Percentiles rank a stretch among this genome's conserved stretches.
These are phyloP conservation scores for Schizopygopsis pylzovi DNA, from an alignment of 2,797 vertebrate genomes.

Conservation along the genomic window DNA sequence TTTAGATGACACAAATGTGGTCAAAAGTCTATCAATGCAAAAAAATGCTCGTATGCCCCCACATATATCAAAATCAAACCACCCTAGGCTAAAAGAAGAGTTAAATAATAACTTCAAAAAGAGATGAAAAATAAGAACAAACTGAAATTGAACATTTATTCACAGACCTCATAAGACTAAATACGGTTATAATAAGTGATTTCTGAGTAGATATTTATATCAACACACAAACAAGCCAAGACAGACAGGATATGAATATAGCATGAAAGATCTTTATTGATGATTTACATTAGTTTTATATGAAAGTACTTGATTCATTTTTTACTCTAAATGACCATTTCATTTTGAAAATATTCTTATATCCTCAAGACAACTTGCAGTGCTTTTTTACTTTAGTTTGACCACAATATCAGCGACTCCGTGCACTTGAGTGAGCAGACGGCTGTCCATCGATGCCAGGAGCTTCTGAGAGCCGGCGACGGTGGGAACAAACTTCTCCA, in stretches of 20 bases:
- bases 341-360: not conserved
- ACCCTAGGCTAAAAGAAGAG: too few species aligned
- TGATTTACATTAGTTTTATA: not conserved
- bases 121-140: too few species aligned
- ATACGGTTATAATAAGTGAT: not conserved
- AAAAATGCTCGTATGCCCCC: too few species aligned
- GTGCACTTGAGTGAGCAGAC: constrained; percentile 87
- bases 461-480: constrained; percentile 84
- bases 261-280: constrained; percentile 8
- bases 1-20: too few species aligned
- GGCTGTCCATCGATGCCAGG: constrained; percentile 86
- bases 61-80: too few species aligned
- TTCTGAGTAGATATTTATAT: not conserved
- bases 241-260: constrained; percentile 1
- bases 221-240: not conserved
- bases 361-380: not conserved
- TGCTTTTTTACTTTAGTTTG: constrained; percentile 65
- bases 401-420: constrained; percentile 84
- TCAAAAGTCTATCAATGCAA: too few species aligned
- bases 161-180: not conserved
- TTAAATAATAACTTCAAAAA: too few species aligned
- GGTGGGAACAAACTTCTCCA: constrained; percentile 83
- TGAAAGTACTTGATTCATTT: not conserved
- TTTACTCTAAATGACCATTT: not conserved
- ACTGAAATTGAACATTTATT: not conserved